Conservation (phyloP, 2,113 vertebrate genomes). For the Albula goreensis region DNA sequence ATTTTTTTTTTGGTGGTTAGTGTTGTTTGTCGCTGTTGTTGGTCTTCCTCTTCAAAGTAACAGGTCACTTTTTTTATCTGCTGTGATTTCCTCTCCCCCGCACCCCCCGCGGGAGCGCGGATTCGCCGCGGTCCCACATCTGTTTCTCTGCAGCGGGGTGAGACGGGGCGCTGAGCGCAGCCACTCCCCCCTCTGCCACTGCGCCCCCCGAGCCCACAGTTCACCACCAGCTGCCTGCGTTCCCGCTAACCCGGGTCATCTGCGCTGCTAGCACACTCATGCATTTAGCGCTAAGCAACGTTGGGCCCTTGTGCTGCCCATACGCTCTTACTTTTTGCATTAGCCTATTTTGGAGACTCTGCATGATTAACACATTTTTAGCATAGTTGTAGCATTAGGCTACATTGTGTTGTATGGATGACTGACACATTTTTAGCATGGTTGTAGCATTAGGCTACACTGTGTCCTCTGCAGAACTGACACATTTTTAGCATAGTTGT, state of each 20-base stretch:
- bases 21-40: constrained; percentile 25
- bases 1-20: constrained; percentile 19
- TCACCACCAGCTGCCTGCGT: neutral
- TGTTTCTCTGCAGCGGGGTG: neutral
- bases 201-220: neutral
- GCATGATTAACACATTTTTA: too few species aligned
- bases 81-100: neutral
- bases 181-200: neutral
- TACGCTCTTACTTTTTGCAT: too few species aligned
- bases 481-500: too few species aligned
- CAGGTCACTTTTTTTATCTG: constrained; percentile 21
- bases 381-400: too few species aligned
- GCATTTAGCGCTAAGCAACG: neutral
- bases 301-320: neutral
- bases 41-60: neutral
- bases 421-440: too few species aligned
- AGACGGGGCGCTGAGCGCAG: neutral
- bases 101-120: too few species aligned
- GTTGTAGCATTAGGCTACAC: too few species aligned
- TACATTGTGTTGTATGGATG: too few species aligned
- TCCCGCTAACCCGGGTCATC: neutral
- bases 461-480: too few species aligned
- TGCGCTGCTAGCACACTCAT: neutral
- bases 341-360: too few species aligned
- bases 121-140: neutral